These are phyloP conservation scores for Cerastis leucographa DNA, from an alignment of 2,888 invertebrate species.

Conservation along the genomic window DNA sequence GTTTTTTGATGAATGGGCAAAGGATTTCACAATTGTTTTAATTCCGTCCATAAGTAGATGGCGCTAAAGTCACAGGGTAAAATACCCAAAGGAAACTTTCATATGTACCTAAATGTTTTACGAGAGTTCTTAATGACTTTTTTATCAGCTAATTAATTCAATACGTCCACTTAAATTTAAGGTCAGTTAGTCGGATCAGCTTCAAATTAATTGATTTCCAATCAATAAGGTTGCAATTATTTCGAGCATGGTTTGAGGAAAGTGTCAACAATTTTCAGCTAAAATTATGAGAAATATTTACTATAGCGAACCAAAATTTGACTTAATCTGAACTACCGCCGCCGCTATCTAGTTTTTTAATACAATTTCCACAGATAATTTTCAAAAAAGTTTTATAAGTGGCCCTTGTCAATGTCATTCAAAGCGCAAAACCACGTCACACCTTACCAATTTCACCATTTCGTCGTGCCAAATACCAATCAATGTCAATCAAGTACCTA, in stretches of 20 bases:
- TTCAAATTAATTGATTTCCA: conserved; percentile 28
- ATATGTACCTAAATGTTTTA: conserved; percentile 15
- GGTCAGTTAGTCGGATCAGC: conserved; percentile 14
- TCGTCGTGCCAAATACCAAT: conserved; percentile 9
- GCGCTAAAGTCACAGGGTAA: background rate
- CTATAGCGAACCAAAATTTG: no score
- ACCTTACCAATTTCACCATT: background rate
- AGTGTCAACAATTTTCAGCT: conserved; percentile 23
- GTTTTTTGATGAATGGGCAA: background rate
- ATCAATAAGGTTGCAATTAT: conserved; percentile 32
- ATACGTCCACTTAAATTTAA: conserved; percentile 14
- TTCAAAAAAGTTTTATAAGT: background rate
- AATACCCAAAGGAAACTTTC: background rate
- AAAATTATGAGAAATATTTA: conserved; percentile 7
- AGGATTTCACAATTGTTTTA: background rate
- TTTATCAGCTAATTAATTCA: conserved; percentile 33
- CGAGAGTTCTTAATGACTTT: conserved; percentile 27
- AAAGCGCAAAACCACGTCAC: background rate
- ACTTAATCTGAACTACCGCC: background rate
- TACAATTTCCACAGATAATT: background rate
- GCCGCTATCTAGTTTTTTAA: background rate
- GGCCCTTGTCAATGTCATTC: background rate
- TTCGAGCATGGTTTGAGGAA: conserved; percentile 1
- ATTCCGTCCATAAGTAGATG: background rate
- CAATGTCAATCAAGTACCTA: conserved; percentile 15